Conservation (phyloP, 2,113 vertebrate species). For the Ophiodon elongatus region DNA sequence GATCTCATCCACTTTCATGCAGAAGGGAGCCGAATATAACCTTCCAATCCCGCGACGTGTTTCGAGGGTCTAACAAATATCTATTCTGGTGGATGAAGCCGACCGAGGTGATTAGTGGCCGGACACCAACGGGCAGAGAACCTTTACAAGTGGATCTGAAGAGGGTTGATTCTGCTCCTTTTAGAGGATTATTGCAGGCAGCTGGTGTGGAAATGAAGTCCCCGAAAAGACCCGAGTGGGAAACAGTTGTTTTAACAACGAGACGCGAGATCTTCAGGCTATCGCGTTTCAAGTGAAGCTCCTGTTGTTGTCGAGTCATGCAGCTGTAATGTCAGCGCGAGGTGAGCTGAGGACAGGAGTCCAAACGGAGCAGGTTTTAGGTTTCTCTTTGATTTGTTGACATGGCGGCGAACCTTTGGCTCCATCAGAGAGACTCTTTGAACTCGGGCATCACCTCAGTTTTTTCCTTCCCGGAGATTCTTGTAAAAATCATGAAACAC, state of each 20-base stretch:
- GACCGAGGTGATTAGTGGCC: constrained; percentile 45
- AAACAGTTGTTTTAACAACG: constrained; percentile 66
- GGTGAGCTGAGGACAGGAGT: constrained; percentile 30
- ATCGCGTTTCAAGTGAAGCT: constrained; percentile 25
- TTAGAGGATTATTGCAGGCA: constrained; percentile 65
- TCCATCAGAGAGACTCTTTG: too few species aligned
- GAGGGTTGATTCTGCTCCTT: constrained; percentile 64
- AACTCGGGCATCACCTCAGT: background rate
- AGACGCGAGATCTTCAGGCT: constrained; percentile 5
- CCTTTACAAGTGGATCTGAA: constrained; percentile 55
- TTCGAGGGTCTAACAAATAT: background rate
- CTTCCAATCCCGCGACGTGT: background rate
- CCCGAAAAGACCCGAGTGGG: constrained; percentile 51
- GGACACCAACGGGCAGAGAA: constrained; percentile 37
- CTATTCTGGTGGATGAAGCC: constrained; percentile 50
- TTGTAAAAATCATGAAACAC: constrained; percentile 6
- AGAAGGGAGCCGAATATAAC: background rate
- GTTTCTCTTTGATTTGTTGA: constrained; percentile 38
- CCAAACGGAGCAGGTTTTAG: background rate
- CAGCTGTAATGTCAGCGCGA: constrained; percentile 41
- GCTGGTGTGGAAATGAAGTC: constrained; percentile 64
- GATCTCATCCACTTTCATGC: background rate
- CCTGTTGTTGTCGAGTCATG: background rate
- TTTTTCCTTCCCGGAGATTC: background rate
- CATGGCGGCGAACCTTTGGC: background rate